These are phyloP conservation scores for Acanthis flammea DNA, from an alignment of 2,797 vertebrate genomes.

Conservation along the genomic window DNA sequence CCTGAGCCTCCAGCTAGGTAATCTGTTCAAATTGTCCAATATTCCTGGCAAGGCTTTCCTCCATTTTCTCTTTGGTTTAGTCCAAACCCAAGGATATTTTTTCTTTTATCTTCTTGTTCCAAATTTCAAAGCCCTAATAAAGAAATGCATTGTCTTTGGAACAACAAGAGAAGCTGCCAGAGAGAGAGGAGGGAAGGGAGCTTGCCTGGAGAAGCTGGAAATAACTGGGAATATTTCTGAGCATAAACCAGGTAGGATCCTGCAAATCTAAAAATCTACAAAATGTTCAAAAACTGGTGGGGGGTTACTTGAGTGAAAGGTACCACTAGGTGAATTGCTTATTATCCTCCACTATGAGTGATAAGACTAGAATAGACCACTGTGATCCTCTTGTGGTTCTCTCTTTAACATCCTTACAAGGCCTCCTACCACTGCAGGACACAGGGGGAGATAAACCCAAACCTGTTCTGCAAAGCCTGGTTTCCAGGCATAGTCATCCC, in stretches of 20 bases:
- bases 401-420: background rate
- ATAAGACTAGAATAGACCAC: background rate
- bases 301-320: background rate
- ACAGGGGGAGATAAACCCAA: background rate
- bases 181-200: background rate
- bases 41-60: background rate
- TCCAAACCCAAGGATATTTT: background rate
- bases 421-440: background rate
- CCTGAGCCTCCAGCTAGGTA: background rate
- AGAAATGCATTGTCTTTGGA: background rate
- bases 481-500: background rate
- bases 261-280: background rate
- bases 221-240: background rate
- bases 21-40: background rate
- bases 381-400: background rate
- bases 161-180: background rate
- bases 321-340: background rate
- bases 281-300: background rate
- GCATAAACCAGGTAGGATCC: background rate
- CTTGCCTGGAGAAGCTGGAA: background rate
- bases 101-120: background rate
- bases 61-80: background rate
- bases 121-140: background rate
- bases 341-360: background rate
- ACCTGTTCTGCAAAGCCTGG: background rate